Conservation (phyloP, 1,140 invertebrate species). For the Plectrocnemia conspersa region DNA sequence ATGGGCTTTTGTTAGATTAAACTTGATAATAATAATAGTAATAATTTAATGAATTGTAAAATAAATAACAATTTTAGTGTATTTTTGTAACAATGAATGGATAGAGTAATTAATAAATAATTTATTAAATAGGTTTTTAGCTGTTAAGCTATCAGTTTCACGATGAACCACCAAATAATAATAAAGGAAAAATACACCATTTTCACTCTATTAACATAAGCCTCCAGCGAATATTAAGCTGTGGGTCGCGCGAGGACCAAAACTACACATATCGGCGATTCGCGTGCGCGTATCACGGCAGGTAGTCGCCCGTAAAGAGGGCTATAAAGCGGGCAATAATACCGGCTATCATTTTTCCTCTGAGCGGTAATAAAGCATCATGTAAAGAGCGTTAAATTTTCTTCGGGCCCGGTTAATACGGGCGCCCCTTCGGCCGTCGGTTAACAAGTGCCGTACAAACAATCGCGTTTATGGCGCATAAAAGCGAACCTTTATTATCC, state of each 20-base stretch:
- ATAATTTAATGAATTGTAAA: no score
- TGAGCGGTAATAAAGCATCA: slow-evolving; percentile 27
- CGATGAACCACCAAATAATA: no score
- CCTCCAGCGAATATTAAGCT: no score
- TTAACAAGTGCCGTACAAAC: slow-evolving; percentile 39
- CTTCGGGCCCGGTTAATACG: neutral
- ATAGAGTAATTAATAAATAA: no score
- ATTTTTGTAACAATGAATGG: no score
- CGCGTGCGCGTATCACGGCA: neutral
- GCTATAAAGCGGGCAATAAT: slow-evolving; percentile 31
- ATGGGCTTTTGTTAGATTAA: no score
- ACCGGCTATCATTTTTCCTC: slow-evolving; percentile 31
- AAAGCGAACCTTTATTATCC: slow-evolving; percentile 54
- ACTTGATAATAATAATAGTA: no score
- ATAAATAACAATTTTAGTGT: no score
- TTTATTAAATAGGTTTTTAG: no score
- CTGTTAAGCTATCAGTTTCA: no score
- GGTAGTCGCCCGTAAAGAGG: slow-evolving; percentile 23
- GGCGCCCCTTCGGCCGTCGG: slow-evolving; percentile 35
- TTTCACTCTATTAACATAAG: no score
- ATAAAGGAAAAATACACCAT: no score
- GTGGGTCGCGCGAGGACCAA: neutral
- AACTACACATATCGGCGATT: neutral
- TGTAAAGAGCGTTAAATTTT: slow-evolving; percentile 31
- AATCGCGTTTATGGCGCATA: slow-evolving; percentile 53